phyloP scores from a whole-genome alignment of 2,888 invertebrate genomes.

The Epiblema foenella region DNA sequence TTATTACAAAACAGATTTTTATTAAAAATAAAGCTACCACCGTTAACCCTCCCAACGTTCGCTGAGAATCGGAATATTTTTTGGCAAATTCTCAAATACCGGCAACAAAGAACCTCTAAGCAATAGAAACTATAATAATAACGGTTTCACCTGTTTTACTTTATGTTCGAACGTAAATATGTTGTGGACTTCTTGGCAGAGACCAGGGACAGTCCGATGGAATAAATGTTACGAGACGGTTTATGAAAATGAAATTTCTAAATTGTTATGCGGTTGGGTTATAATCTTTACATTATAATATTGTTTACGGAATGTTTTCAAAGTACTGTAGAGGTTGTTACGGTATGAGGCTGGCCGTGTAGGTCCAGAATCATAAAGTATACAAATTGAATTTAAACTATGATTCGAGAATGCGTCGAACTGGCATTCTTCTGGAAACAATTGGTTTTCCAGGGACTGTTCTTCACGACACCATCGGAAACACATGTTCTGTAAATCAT shows the following conservation, averaged over 20 bases:
- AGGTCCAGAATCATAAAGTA: too few species aligned
- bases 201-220: slow-evolving; percentile 14
- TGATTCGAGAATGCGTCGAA: too few species aligned
- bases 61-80: slow-evolving; percentile 44
- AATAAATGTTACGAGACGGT: slow-evolving; percentile 31
- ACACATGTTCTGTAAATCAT: too few species aligned
- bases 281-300: background rate
- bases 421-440: too few species aligned
- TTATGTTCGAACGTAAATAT: slow-evolving; percentile 35
- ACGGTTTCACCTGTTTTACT: slow-evolving; percentile 43
- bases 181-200: slow-evolving; percentile 37
- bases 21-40: slow-evolving; percentile 16
- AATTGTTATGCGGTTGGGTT: slow-evolving; percentile 21
- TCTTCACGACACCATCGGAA: too few species aligned
- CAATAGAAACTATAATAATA: slow-evolving; percentile 35
- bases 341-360: too few species aligned
- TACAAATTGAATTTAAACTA: too few species aligned
- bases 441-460: too few species aligned
- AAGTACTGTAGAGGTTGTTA: background rate
- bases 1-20: slow-evolving; percentile 18
- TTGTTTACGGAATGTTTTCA: background rate
- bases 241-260: slow-evolving; percentile 31
- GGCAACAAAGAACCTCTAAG: slow-evolving; percentile 38
- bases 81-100: slow-evolving; percentile 47
- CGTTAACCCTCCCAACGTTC: slow-evolving; percentile 17